Percentiles rank a stretch among this genome's conserved stretches.
Evolutionary conservation across 1,140 invertebrate genomes (phyloP).

Genomic region (Eupristina koningsbergeri): DNA sequence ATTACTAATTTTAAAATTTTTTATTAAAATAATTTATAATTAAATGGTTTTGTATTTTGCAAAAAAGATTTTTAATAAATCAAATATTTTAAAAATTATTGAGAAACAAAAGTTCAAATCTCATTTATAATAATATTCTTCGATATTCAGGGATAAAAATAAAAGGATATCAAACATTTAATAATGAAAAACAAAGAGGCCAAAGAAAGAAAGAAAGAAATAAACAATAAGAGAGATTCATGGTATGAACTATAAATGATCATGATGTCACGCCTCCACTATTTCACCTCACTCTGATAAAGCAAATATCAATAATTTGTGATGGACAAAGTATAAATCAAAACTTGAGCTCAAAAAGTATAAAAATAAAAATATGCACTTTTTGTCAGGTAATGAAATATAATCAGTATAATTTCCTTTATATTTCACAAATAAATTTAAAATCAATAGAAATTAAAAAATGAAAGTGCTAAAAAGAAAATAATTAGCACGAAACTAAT

Average conservation of each 20-base stretch:
- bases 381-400: not conserved
- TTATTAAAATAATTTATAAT: no score
- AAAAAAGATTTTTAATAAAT: no score
- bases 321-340: not conserved
- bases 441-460: not conserved
- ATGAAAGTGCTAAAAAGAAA: not conserved
- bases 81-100: not conserved
- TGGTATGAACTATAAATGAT: conserved; percentile 4
- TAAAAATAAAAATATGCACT: not conserved
- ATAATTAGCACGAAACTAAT: no score
- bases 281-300: conserved; percentile 12
- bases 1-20: no score
- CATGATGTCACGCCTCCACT: not conserved
- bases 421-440: not conserved
- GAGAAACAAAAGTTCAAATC: not conserved
- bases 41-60: no score
- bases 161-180: not conserved
- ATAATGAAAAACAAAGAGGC: not conserved
- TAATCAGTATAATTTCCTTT: conserved; percentile 1
- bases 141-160: not conserved
- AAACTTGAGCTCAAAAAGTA: not conserved
- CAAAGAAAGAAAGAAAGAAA: not conserved
- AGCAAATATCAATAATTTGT: conserved; percentile 16
- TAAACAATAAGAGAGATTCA: conserved; percentile 20
- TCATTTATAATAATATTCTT: not conserved